Base-by-base conservation (phyloP, 2,888 invertebrate genomes). In the Dicycla oo region DNA sequence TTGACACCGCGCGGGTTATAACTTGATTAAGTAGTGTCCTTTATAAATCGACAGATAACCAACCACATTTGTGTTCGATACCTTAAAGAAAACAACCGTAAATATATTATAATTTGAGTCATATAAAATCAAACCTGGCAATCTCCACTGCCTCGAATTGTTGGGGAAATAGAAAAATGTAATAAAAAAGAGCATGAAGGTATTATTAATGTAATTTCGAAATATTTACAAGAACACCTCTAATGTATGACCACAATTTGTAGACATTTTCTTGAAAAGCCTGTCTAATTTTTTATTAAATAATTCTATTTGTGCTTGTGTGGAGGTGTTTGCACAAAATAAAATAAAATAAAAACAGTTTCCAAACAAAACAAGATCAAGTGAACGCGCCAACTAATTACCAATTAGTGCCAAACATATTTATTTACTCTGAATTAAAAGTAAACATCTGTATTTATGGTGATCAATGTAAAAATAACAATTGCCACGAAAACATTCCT, bases 401-500 rank as follows among this genome's bases (percentile, higher is more conserved):
- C 26, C 47, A 66, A 76, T 73, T 65, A 69, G 67, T 70, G 70
- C 51, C 73, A 81, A 80, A 72, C n/a, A 71, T 72, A 60, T 70
- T 62, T 56, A 61, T 53, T 53, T 34, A 66, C 23, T 30, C 43
- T 66, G 64, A 54, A 69, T 66, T 69, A 65, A 85, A 77, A 66
- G 34, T 58, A 75, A 73, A 66, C 73, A 73, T 40, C 26, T 62
- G 38, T 69, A 61, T 67, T 69, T 61, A 71, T 30, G 20, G 57
- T 67, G 58, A 75, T 74, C 61, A 65, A 71, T 73, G 45, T 75
- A 67, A 73, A 85, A 83, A 82, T 79, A 84, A 75, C 75, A 75
- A 79, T 73, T 43, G 40, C 49, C 38, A 75, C 78, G 70, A 82
- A 84, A 86, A 79, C 69, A 83, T 80, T 87, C 85, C 84, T 84